These are phyloP conservation scores for Nephrotoma appendiculata DNA, from an alignment of 2,888 invertebrate species.

Conservation along the genomic window DNA sequence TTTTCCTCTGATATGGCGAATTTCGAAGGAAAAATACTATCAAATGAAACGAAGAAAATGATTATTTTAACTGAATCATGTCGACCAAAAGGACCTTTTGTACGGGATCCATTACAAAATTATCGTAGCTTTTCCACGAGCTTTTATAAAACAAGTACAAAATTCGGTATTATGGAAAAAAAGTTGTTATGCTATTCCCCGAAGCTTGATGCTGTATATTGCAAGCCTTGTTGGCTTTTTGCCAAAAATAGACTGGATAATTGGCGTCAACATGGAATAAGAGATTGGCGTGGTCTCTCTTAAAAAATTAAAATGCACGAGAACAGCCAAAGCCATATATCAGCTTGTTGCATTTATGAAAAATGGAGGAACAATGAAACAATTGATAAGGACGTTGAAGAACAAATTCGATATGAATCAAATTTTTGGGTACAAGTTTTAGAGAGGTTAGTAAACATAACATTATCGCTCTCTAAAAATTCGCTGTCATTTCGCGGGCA, in stretches of 20 bases:
- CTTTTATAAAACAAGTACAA: neutral
- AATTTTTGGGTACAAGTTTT: conserved; percentile 6
- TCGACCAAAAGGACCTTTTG: neutral
- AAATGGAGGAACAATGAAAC: too few species aligned
- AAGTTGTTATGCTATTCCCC: neutral
- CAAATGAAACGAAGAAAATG: too few species aligned
- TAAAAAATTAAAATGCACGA: neutral
- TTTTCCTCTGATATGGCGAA: neutral
- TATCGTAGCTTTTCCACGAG: neutral
- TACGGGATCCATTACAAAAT: neutral
- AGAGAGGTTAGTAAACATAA: conserved; percentile 4
- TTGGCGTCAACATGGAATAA: neutral
- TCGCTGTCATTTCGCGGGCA: conserved; percentile 2
- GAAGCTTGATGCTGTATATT: neutral
- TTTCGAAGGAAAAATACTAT: neutral
- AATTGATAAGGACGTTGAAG: too few species aligned
- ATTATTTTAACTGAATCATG: neutral
- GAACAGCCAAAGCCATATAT: neutral
- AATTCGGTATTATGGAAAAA: neutral
- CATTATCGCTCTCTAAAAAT: neutral
- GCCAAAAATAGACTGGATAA: neutral
- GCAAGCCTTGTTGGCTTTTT: too few species aligned
- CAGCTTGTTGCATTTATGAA: neutral
- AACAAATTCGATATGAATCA: neutral
- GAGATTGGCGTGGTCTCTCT: neutral